phyloP scores from a whole-genome alignment of 2,888 invertebrate species.

The Colostygia pectinataria region DNA sequence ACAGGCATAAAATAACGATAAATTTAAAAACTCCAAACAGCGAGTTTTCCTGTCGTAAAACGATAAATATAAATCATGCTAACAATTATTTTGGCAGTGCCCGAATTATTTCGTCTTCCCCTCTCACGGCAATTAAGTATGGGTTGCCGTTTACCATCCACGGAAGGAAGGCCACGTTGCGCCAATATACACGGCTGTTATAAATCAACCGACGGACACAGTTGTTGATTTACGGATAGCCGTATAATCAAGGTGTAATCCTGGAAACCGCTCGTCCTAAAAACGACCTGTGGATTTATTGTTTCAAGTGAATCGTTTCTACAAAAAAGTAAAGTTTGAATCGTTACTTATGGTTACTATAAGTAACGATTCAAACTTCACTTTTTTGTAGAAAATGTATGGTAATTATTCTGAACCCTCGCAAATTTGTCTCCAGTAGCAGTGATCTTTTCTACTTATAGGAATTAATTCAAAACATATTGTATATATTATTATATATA shows the following conservation, averaged over 20 bases:
- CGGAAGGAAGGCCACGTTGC: slow-evolving; percentile 60
- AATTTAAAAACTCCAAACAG: slow-evolving; percentile 58
- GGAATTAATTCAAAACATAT: slow-evolving; percentile 40
- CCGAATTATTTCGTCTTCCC: slow-evolving; percentile 61
- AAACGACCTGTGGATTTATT: slow-evolving; percentile 8
- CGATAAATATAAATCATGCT: slow-evolving; percentile 61
- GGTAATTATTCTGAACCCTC: slow-evolving; percentile 14
- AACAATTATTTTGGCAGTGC: slow-evolving; percentile 56
- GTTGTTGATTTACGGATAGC: slow-evolving; percentile 58
- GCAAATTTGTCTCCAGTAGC: slow-evolving; percentile 36
- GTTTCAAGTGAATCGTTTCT: neutral
- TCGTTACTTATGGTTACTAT: slow-evolving; percentile 17
- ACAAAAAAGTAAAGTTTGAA: slow-evolving; percentile 1
- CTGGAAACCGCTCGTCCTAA: slow-evolving; percentile 3
- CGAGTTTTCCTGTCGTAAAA: slow-evolving; percentile 56
- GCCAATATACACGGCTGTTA: slow-evolving; percentile 59
- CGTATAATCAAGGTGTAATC: slow-evolving; percentile 47
- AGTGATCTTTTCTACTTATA: slow-evolving; percentile 34
- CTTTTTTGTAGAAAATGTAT: too few relatives aligned
- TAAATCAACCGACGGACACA: slow-evolving; percentile 57
- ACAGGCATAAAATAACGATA: slow-evolving; percentile 55
- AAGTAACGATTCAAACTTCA: too few relatives aligned
- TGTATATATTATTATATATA: too few relatives aligned
- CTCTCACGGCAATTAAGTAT: slow-evolving; percentile 58
- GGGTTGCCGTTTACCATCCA: slow-evolving; percentile 42